Percentiles rank a stretch among this genome's conserved stretches.
Evolutionary conservation across 2,888 invertebrate genomes (phyloP).

Genomic region (Leptothorax acervorum): DNA sequence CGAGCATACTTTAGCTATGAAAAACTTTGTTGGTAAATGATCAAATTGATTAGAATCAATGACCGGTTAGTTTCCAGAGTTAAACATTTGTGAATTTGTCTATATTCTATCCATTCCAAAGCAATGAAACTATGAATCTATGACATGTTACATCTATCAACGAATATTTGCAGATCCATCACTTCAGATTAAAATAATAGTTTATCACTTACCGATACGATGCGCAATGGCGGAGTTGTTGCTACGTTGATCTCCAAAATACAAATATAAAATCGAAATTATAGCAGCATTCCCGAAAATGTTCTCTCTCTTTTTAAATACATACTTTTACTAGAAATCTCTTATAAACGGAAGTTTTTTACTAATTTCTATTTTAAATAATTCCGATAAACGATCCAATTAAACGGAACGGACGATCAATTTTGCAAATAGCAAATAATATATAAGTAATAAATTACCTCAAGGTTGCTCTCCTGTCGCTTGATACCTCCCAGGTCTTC

Average conservation of each 20-base stretch:
- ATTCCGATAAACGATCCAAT: not conserved
- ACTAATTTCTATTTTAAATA: not conserved
- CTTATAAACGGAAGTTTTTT: not conserved
- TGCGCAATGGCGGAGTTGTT: not conserved
- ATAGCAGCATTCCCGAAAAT: not conserved
- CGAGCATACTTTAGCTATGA: not conserved
- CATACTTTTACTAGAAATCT: not conserved
- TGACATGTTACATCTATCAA: not conserved
- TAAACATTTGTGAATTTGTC: not conserved
- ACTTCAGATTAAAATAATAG: not conserved
- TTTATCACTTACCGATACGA: not conserved
- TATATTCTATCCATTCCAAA: not conserved
- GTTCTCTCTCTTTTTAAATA: not conserved
- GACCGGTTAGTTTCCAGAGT: not conserved
- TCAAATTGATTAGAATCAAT: not conserved
- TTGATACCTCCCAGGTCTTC: not conserved
- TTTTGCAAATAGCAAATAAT: not conserved
- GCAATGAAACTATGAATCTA: not conserved
- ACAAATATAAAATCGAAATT: not conserved
- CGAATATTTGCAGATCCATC: not conserved
- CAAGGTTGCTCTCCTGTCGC: not conserved
- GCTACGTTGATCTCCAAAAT: not conserved
- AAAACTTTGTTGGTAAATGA: not conserved
- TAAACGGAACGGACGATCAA: not conserved
- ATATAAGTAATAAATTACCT: slow-evolving; percentile 11